Evolutionary conservation across 2,113 vertebrate genomes (phyloP).

Genomic region (Emydocephalus ijimae): DNA sequence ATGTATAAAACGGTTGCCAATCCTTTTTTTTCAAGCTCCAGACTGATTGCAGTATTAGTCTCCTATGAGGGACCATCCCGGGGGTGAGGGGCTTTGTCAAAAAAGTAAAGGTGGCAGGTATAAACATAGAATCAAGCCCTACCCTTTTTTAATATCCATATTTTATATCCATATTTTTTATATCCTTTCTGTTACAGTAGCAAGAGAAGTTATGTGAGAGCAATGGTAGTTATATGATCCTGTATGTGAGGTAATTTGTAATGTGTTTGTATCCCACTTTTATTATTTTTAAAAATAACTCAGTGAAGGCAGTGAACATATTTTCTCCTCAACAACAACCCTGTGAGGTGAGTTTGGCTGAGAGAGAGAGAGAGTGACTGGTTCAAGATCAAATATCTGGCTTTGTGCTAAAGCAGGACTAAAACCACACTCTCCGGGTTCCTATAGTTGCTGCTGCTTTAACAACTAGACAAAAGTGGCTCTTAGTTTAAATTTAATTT

Average conservation of each 20-base stretch:
- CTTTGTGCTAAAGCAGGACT: not conserved
- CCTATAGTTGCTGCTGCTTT: not conserved
- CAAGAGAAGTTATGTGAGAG: not conserved
- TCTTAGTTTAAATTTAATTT: not conserved
- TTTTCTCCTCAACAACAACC: not conserved
- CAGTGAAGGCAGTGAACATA: not conserved
- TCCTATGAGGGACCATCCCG: not conserved
- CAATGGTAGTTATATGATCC: not conserved
- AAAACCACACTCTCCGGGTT: not conserved
- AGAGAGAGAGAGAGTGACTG: not conserved
- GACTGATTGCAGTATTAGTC: not conserved
- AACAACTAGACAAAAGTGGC: not conserved
- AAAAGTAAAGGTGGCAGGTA: not conserved
- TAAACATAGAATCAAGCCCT: not conserved
- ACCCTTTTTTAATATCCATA: not conserved
- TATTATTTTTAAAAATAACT: not conserved
- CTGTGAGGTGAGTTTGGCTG: not conserved
- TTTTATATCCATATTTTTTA: not conserved
- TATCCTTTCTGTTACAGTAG: not conserved
- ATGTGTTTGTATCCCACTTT: not conserved
- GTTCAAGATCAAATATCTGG: not conserved
- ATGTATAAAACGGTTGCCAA: not conserved
- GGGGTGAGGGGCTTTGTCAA: not conserved
- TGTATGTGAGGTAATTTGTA: no score
- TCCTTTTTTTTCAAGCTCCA: not conserved